Conservation (phyloP, 92 coral and sea anemone genomes). For the Plumapathes pennacea region DNA sequence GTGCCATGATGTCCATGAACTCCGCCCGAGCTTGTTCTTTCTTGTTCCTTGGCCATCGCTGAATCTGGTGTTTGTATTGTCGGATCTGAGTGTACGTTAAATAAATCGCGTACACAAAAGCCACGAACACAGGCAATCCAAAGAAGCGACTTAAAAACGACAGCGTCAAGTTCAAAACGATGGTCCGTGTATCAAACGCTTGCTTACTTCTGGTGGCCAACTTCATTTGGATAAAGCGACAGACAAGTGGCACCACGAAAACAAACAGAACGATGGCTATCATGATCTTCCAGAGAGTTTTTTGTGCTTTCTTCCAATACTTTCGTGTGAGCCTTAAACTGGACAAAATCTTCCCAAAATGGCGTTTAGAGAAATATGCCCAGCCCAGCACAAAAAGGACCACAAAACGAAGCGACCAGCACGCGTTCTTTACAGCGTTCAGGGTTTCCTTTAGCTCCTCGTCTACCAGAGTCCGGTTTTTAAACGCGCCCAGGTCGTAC, state of each 20-base stretch:
- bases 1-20: slow-evolving; percentile 34
- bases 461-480: slow-evolving; percentile 41
- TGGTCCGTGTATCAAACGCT: slow-evolving; percentile 4
- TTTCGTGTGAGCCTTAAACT: slow-evolving; percentile 37
- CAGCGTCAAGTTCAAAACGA: slow-evolving; percentile 7
- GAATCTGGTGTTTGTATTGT: slow-evolving; percentile 38
- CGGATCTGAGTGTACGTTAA: slow-evolving; percentile 48
- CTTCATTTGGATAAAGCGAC: slow-evolving; percentile 21
- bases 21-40: slow-evolving; percentile 40
- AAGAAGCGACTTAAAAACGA: slow-evolving; percentile 24
- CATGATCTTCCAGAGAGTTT: slow-evolving; percentile 9
- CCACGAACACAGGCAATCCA: slow-evolving; percentile 48
- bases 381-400: slow-evolving; percentile 44
- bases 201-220: slow-evolving; percentile 11
- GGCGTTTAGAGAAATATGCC: slow-evolving; percentile 46
- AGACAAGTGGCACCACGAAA: slow-evolving; percentile 32
- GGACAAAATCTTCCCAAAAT: slow-evolving; percentile 45
- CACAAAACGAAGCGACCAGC: slow-evolving; percentile 56
- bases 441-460: slow-evolving; percentile 48
- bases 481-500: slow-evolving; percentile 53
- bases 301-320: slow-evolving; percentile 34
- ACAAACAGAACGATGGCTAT: slow-evolving; percentile 11
- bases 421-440: slow-evolving; percentile 47
- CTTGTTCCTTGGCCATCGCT: slow-evolving; percentile 31
- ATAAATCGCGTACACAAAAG: slow-evolving; percentile 38